Evolutionary conservation across 2,797 vertebrate genomes (phyloP), one percentile per base, ranked within the genome.

Genomic region (Pangasius djambal): DNA sequence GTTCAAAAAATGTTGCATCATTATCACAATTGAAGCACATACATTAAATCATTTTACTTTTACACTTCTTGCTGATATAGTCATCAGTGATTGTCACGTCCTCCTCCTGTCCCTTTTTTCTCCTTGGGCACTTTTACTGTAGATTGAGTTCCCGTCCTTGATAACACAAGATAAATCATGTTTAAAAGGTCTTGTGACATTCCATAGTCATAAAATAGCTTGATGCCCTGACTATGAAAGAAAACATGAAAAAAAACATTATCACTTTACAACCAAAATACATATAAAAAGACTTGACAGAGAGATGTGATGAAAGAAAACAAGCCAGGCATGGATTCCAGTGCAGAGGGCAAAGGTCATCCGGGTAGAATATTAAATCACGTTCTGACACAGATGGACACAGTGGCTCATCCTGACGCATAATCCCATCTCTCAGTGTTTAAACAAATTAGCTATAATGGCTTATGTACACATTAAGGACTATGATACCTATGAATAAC

Each of bases 301-400:
- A 83, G 61, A 78, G 81, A 83, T 67, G 40, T 31, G 50, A 81
- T 83, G 48, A 67, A 79, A 79, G 86, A 89, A 91, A 88, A 81
- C 57, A 65, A 89, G 72, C 72, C 87, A 94, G 94, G 93, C 92
- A 92, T 92, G 89, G 93, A 91, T 91, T 91, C 83, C 61, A 37
- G 63, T 63, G 69, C 18, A 3, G 92, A 89, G 95, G 95, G 94
- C 93, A 95, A 91, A 93, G 88, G 94, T 94, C 94, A 91, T 89
- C 89, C 18, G 91, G 90, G 44, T 88, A 90, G 93, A 93, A 88
- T 90, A 92, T 92, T 93, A 95, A 95, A 95, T 95, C 94, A 95
- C 40, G 86, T 85, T 48, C 40, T 90, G 90, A 92, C 91, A 90
- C 67, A 90, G 90, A 91, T 92, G 91, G 91, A 91, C 92, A 88